Percentiles rank a stretch among this genome's conserved stretches.
Conservation (phyloP, 1,140 invertebrate genomes). For the Panagrolaimus sp. region DNA sequence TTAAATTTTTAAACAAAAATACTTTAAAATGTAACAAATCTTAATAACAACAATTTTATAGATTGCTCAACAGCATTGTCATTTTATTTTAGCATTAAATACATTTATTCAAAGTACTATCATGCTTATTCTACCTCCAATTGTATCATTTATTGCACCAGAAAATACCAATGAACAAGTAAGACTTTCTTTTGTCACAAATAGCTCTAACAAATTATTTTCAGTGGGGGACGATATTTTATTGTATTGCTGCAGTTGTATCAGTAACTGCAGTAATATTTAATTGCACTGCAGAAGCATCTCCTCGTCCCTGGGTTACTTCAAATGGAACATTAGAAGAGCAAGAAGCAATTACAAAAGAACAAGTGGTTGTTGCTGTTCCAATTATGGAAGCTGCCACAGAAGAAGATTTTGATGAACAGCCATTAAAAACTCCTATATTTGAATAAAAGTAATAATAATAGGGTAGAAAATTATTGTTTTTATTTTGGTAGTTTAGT, state of each 20-base stretch:
- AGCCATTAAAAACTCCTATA: no score
- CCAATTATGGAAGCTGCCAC: no score
- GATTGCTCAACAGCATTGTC: constrained; percentile 35
- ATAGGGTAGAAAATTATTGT: no score
- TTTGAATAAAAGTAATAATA: no score
- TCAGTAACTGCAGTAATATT: constrained; percentile 22
- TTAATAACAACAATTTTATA: no score
- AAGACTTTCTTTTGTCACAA: background rate
- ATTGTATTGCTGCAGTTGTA: constrained; percentile 13
- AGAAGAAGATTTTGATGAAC: no score
- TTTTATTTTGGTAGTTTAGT: no score
- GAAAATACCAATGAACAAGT: constrained; percentile 37
- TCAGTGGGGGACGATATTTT: constrained; percentile 29
- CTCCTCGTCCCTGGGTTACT: constrained; percentile 16
- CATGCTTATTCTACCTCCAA: constrained; percentile 30
- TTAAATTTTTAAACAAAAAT: background rate
- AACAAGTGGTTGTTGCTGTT: no score
- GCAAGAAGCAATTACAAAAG: no score
- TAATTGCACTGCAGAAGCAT: constrained; percentile 21
- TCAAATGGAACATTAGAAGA: background rate
- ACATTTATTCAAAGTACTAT: constrained; percentile 21
- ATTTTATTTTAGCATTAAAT: constrained; percentile 34
- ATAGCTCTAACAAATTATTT: background rate
- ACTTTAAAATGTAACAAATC: no score
- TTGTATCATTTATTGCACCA: constrained; percentile 31